Evolutionary conservation across 1,140 invertebrate species (phyloP), one percentile per base, ranked within the genome.

Genomic region (Danaus plexippus): DNA sequence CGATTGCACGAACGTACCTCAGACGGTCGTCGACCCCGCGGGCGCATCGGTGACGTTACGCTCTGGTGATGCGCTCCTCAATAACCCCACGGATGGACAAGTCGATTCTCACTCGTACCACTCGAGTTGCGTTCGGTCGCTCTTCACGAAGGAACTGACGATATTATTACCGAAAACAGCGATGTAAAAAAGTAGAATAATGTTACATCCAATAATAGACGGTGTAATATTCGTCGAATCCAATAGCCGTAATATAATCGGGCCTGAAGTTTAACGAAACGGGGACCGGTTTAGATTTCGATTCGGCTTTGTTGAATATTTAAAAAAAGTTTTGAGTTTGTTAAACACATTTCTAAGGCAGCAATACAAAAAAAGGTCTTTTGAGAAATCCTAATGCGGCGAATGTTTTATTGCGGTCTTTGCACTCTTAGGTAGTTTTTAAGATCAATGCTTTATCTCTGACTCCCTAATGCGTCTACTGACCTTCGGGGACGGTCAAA

Each of bases 11-110:
- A 75, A 77, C 77, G 74, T 75, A 78, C 79, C 74, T 87, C 79
- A 82, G 81, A 84, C 80, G 84, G 81, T 87, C 84, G 67, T 75
- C 76, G 84, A 87, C 81, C 84, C 74, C 78, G 70, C 73, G 77
- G 75, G 75, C 77, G 81, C 84, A 83, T 84, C 80, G 80, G 81
- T 85, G 84, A 87, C 81, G 83, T 83, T 79, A 78, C 80, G 81
- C 80, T 83, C 66, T 75, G 81, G 70, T 82, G 81, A 80, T 87
- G 79, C 80, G 75, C 80, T 77, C 75, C 64, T 75, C 72, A 67
- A 71, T 75, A 78, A 72, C 72, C 76, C 75, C 70, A 75, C 74
- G 71, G 73, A 75, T 65, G 62, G 67, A 58, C 61, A 57, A 50
- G 54, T 67, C 61, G 49, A 60, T 54, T 67, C 59, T 47, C 49